Evolutionary conservation across 2,797 vertebrate genomes (phyloP), one percentile per base, ranked within the genome.

Genomic region (Coranthus polyacanthus): DNA sequence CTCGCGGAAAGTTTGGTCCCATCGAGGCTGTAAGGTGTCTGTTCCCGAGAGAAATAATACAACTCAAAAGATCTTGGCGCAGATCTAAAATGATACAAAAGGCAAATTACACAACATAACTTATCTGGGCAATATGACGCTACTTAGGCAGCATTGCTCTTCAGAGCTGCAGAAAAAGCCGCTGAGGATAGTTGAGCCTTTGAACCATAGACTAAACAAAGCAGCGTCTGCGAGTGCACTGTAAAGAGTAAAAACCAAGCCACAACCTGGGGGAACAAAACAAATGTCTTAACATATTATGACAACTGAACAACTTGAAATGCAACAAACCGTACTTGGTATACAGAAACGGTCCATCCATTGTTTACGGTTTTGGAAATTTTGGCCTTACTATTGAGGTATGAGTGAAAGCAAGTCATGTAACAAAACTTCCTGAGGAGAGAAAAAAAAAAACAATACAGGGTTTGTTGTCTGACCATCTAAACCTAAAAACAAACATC

Each of bases 351-450:
- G 36, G 49, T 80, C 42, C 64, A 64, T 72, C 54, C 55, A 45
- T 54, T 75, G 69, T 20, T 84, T 12, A n/a, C 34, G 43, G 11
- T 38, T 67, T 38, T 17, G 42, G 66, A 51, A 53, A 64, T 24
- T 22, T 51, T 75, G 42, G 34, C 54, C 53, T 47, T 22, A 29
- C 11, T 7, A 1, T 29, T 24, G 68, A 78, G 52, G 63, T 67
- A 79, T 54, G 66, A 68, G 26, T 2, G 16, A 60, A 65, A 60
- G 57, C 51, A 51, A 73, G n/a, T n/a, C n/a, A 63, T 78, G 76
- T 74, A 82, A 80, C 53, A 15, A 50, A 70, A 76, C 75, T 83
- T 88, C 88, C 88, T 92, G 89, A 90, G 88, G n/a, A n/a, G n/a
- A n/a, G n/a, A n/a, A 29, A 29, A 29, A 56, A 64, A 18, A 60